Base-by-base conservation (phyloP, 2,797 vertebrate species). In the Poeciliopsis presidionis region DNA sequence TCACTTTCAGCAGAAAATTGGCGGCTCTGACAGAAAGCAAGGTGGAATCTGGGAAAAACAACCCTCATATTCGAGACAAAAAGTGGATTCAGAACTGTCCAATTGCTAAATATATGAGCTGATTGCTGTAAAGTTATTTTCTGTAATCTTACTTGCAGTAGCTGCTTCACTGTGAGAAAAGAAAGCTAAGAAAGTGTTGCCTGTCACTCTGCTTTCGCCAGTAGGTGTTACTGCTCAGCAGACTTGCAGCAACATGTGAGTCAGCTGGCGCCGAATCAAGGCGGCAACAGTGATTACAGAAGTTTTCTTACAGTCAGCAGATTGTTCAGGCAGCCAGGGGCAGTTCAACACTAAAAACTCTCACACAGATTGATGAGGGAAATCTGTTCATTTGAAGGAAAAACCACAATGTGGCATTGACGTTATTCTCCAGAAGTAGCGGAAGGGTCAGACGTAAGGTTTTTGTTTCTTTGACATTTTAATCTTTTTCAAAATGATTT, bases 301-400 rank as follows among this genome's bases (percentile, higher is more conserved):
- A 1, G 36, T 81, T 87, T 84, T 81, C 75, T 79, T 79, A 45
- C 63, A 82, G 57, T 90, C 84, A 90, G 82, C 79, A 86, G 74
- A 88, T 82, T 1, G 4, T 79, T 53, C 9, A 73, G 80, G 63
- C 75, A 33, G 55, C 13, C 74, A 77, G 79, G 46, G 63, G 70
- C 84, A 69, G 20, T 22, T n/a, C 14, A 83, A 61, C 51, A 20
- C 49, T 55, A 41, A 63, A 73, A 75, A 12, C 43, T 61, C 36
- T 76, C 71, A 75, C n/a, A 63, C 81, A 63, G 72, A 63, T 49
- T 18, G 53, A 63, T 77, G 81, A 73, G 47, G 39, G 18, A 76
- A 73, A 78, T 55, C 49, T 30, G 55, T 53, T 69, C 1, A 6
- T 74, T 70, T 57, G 47, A 67, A 82, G 75, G 76, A 80, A 36